Evolutionary conservation across 2,888 invertebrate genomes (phyloP), one percentile per base, ranked within the genome.

Genomic region (Anthophora plumipes): DNA sequence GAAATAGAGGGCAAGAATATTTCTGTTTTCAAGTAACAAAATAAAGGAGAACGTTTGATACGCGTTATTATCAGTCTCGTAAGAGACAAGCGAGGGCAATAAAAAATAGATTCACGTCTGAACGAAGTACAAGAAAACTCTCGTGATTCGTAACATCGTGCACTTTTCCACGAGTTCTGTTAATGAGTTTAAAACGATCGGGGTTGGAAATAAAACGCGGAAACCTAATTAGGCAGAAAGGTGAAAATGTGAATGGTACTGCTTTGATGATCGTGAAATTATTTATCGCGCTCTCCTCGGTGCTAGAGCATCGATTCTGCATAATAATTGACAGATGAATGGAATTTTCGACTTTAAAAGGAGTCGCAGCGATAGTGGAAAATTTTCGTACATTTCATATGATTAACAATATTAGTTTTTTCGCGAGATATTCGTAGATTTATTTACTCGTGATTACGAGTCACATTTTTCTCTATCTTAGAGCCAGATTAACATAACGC

Each of bases 121-220:
- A 7, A 17, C 0, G 41, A 50, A 64, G 77, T 55, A 31, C 43
- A 41, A 22, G 17, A 54, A 76, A 63, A 69, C 48, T 77, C 25
- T 55, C 48, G n/a, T n/a, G 64, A 52, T 68, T 50, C 11, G 9
- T 17, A 46, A 52, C 48, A 25, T 57, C 25, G 43, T 22, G 54
- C 31, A 25, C 59, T 31, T 31, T 46, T 20, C 25, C 14, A 6
- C n/a, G 55, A 76, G 67, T 77, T 39, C n/a, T 37, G 31, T 63
- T 77, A 63, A 78, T 78, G 60, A 77, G 68, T 78, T 77, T 68
- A 61, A 78, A 63, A 39, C 39, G 57, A 63, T 68, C 63, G 68
- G 50, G 63, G 50, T 50, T 25, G n/a, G 67, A 39, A 77, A 67
- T 54, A 61, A 60, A 55, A 61, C 60, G 64, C 39, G n/a, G 61